Base-by-base conservation (phyloP, 1,140 invertebrate species). In the Calephelis virginiensis region DNA sequence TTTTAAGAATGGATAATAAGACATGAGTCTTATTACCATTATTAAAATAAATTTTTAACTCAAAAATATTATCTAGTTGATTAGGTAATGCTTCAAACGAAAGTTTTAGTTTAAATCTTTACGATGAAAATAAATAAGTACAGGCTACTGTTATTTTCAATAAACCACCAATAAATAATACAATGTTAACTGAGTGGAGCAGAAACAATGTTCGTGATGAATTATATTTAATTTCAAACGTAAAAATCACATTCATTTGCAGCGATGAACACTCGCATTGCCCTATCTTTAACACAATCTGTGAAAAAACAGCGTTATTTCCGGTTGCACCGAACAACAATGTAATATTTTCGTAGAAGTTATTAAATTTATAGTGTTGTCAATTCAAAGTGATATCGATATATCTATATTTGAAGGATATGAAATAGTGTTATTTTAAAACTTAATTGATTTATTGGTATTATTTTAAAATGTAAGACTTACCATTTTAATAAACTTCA, bases 191-290 rank as follows among this genome's bases (percentile, higher is more conserved):
- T 8, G 17, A 37, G 50, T 56, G 28, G 10, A 56, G 50, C 28
- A 37, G 10, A 17, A 56, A 37, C 50, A 56, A 56, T 37, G 10
- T 56, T 56, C 50, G 50, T 56, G 50, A 37, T 56, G 37, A 56
- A 56, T 37, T 11, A 56, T 14, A 56, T 28, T 56, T 56, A 56
- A 56, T 56, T 56, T 56, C 28, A 56, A 56, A 56, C 53, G 11
- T 12, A 59, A 37, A 59, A 59, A 59, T 59, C 53, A 59, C 53
- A 59, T 59, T 59, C 53, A 59, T 59, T 59, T 59, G 53, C 53
- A 59, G 6, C 53, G 53, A 59, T 59, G 53, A 59, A 13, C 53
- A 59, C 28, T 59, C 53, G 37, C 28, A 56, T 4, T 38, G 53
- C 14, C 53, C 28, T 59, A 59, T 59, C 53, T 59, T 38, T 38